Percentiles rank a stretch among this genome's conserved stretches.
Evolutionary conservation across 1,140 invertebrate species (phyloP).

Genomic region (Neodiprion virginianus): DNA sequence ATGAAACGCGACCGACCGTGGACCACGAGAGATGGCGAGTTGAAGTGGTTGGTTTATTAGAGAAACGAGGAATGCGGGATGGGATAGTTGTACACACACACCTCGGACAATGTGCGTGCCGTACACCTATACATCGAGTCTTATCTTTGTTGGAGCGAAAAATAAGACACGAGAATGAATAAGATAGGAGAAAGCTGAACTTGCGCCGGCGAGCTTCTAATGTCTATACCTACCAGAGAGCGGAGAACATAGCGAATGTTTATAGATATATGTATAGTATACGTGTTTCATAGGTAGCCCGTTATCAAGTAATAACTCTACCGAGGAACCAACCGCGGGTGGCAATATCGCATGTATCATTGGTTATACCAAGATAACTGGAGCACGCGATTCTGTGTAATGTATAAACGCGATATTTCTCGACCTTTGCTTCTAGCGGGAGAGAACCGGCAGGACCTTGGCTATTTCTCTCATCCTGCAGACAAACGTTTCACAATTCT

Average conservation of each 20-base stretch:
- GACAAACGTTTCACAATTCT: neutral
- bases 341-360: neutral
- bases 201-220: neutral
- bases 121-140: neutral
- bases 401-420: conserved; percentile 4
- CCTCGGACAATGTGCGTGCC: no score
- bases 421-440: neutral
- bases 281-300: neutral
- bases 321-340: neutral
- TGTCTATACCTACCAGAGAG: no score
- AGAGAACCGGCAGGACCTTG: no score
- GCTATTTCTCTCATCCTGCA: neutral
- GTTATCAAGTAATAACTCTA: conserved; percentile 5
- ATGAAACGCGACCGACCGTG: neutral
- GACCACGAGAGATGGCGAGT: neutral
- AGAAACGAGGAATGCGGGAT: neutral
- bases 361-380: no score
- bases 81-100: no score
- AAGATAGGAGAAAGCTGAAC: neutral
- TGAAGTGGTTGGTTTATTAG: neutral
- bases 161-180: conserved; percentile 3
- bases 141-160: conserved; percentile 3
- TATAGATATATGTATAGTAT: neutral
- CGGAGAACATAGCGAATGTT: neutral
- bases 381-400: neutral